Conservation (phyloP, 2,113 vertebrate species). For the Pipra filicauda region DNA sequence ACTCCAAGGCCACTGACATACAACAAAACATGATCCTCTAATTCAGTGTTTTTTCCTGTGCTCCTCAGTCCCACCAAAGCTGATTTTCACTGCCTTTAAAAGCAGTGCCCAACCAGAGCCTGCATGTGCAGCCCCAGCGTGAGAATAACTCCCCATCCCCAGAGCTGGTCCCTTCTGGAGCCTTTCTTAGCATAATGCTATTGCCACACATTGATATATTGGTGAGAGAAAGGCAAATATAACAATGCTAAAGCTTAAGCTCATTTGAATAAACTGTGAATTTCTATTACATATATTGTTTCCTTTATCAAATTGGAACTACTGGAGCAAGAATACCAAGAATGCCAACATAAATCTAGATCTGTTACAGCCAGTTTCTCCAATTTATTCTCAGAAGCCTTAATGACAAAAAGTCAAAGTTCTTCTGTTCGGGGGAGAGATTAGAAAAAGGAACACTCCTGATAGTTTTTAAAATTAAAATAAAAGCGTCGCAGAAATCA, state of each 20-base stretch:
- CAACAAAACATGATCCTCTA: not conserved
- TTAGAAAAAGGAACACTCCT: not conserved
- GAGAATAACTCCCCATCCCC: not conserved
- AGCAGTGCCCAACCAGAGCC: not conserved
- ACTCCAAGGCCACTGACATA: not conserved
- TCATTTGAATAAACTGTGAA: slow-evolving; percentile 59
- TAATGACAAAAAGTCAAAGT: slow-evolving; percentile 6
- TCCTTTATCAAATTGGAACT: slow-evolving; percentile 67
- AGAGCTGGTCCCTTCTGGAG: slow-evolving; percentile 25
- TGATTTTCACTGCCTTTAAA: not conserved
- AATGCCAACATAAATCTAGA: slow-evolving; percentile 61
- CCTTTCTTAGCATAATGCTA: not conserved
- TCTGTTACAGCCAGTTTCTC: slow-evolving; percentile 56
- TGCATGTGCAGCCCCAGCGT: not conserved
- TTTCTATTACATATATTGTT: slow-evolving; percentile 64
- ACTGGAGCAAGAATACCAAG: slow-evolving; percentile 61
- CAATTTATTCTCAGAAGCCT: slow-evolving; percentile 23
- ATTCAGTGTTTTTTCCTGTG: not conserved
- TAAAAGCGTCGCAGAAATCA: fast-evolving
- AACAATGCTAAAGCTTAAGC: slow-evolving; percentile 54
- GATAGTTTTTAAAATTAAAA: not conserved
- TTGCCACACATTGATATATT: slow-evolving; percentile 57
- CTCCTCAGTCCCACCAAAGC: not conserved
- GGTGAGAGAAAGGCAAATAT: slow-evolving; percentile 36
- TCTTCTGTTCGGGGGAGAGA: not conserved